These are phyloP conservation scores for Halictus ligatus DNA, from an alignment of 2,888 invertebrate species.

Conservation along the genomic window DNA sequence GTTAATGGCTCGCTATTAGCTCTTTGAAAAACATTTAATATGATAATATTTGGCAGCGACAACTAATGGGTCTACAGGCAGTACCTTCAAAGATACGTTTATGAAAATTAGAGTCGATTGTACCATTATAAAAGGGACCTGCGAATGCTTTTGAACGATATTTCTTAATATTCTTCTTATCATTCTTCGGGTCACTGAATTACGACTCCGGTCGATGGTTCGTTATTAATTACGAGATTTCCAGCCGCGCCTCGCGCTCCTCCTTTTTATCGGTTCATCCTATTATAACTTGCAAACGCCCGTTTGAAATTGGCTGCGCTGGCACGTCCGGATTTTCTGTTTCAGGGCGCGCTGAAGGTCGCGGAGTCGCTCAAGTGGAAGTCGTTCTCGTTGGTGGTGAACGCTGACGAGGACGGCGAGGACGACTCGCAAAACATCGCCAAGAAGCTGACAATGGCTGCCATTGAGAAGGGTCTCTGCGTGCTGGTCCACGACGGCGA, in stretches of 20 bases:
- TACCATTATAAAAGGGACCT: background rate
- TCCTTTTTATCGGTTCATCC: background rate
- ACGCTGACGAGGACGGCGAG: constrained; percentile 73
- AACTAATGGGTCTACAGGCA: too few species aligned
- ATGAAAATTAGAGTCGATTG: background rate
- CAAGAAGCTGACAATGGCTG: constrained; percentile 77
- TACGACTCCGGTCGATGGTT: background rate
- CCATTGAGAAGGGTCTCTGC: constrained; percentile 76
- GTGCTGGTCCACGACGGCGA: constrained; percentile 77
- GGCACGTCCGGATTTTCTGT: constrained; percentile 23
- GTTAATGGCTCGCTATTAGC: too few species aligned
- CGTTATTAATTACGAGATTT: background rate
- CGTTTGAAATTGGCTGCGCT: constrained; percentile 4
- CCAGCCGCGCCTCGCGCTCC: background rate
- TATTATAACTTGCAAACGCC: background rate
- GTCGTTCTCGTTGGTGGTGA: constrained; percentile 77
- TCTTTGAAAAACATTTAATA: too few species aligned
- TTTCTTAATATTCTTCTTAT: background rate
- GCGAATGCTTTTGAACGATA: background rate
- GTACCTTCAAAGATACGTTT: too few species aligned
- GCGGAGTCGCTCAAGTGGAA: constrained; percentile 80
- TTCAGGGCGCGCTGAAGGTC: constrained; percentile 77
- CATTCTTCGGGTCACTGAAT: background rate
- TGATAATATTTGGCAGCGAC: too few species aligned
- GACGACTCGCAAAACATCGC: constrained; percentile 79